Conservation (phyloP, 2,113 vertebrate species). For the Amblyornis subalaris region DNA sequence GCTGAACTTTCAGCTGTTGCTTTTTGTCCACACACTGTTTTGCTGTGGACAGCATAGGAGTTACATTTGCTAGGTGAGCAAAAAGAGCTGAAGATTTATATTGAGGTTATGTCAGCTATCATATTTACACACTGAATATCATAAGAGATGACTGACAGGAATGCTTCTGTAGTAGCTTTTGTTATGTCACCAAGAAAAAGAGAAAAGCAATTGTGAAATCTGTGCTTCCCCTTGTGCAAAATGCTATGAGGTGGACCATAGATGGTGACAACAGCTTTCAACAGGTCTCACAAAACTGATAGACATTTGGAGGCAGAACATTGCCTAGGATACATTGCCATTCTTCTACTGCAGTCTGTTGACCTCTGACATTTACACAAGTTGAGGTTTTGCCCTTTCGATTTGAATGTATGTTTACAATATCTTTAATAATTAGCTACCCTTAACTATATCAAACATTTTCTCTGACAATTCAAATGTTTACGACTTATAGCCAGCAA, state of each 20-base stretch:
- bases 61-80: not conserved
- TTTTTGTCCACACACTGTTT: not conserved
- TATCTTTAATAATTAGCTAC: not conserved
- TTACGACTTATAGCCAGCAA: not conserved
- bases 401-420: not conserved
- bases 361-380: not conserved
- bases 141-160: not conserved
- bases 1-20: not conserved
- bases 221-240: not conserved
- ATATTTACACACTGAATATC: not conserved
- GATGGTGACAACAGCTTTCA: not conserved
- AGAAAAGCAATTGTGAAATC: not conserved
- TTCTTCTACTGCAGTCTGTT: not conserved
- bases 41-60: not conserved
- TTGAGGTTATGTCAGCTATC: not conserved
- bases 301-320: not conserved
- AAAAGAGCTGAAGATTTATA: not conserved
- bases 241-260: not conserved
- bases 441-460: not conserved
- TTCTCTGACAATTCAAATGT: not conserved
- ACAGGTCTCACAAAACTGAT: not conserved
- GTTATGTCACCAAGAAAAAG: not conserved
- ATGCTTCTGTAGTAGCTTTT: not conserved
- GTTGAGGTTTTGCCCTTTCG: not conserved
- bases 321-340: not conserved